Base-by-base conservation (phyloP, 1,140 invertebrate species). In the Drosophila sechellia region DNA sequence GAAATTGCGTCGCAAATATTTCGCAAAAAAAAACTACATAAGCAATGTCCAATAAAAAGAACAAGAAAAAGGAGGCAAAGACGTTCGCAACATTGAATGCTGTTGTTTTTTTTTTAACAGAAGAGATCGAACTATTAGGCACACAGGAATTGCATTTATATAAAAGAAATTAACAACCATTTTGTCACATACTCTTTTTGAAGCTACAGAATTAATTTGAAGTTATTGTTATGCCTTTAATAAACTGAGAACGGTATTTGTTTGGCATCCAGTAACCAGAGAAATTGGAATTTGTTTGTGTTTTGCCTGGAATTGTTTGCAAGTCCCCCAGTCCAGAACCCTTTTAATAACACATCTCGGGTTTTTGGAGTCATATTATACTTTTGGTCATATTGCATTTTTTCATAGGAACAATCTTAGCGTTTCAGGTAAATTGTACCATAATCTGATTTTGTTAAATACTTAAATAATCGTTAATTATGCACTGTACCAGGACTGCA, bases 1-100 rank as follows among this genome's bases (percentile, higher is more conserved):
- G 84, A 87, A 89, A 87, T 71, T 84, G 84, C 84, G 84, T 79
- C 85, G 84, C 84, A 89, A 63, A 63, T 79, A 68, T 71, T 77
- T 79, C 37, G 52, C 55, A 64, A 56, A 69, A 49, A 54, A 40
- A 50, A 63, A 53, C 2, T 22, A 22, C 20, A 22, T 22, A 22
- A 77, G 20, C 39, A 72, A 31, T n/a, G 49, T 13, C 60, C 39
- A 69, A 56, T 42, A 66, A 56, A 57, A 35, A 60, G 54, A 46
- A 68, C 31, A 65, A 58, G 40, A 39, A 58, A 11, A 52, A 34
- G 53, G 53, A 43, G 57, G 34, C 35, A 63, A 27, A 35, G 31
- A 31, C 37, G 37, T 12, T 39, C 34, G 27, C 59, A 70, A 73
- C 71, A 64, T 64, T 77, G 58, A 70, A 74, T 57, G 40, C 40